These are phyloP conservation scores for Ochotona curzoniae DNA, from an alignment of 2,113 vertebrate species.

Conservation along the genomic window DNA sequence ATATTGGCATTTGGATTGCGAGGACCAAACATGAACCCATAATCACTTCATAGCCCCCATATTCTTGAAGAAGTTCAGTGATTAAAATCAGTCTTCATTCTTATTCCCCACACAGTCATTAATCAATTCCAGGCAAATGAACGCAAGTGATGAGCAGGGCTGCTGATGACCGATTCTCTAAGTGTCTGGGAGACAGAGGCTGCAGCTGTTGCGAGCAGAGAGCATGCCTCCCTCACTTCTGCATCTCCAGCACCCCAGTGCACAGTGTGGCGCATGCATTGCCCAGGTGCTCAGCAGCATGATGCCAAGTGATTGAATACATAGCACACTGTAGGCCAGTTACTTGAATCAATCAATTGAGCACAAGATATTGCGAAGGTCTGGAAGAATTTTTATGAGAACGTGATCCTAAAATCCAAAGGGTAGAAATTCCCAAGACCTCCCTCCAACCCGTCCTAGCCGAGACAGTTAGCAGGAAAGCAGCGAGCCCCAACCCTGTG, in stretches of 20 bases:
- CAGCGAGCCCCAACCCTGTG: neutral
- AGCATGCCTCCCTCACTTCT: neutral
- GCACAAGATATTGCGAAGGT: neutral
- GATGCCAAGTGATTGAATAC: conserved; percentile 24
- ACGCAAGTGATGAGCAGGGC: neutral
- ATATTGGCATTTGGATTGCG: conserved; percentile 35
- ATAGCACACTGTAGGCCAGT: neutral
- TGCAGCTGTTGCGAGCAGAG: neutral
- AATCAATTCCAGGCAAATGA: conserved; percentile 55
- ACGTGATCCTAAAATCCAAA: conserved; percentile 61
- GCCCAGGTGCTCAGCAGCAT: neutral
- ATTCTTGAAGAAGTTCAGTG: conserved; percentile 33
- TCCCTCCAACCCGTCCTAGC: neutral
- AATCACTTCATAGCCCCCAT: neutral
- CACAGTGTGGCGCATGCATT: rapidly evolving
- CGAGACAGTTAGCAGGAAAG: conserved; percentile 46
- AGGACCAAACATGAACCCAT: neutral
- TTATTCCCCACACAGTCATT: conserved; percentile 33
- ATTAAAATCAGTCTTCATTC: conserved; percentile 45
- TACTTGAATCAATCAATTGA: neutral
- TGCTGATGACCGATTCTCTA: conserved; percentile 30
- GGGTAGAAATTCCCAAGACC: conserved; percentile 47
- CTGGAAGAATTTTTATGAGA: conserved; percentile 42
- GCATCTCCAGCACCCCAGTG: neutral
- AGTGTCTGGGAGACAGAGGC: neutral